Evolutionary conservation across 1,140 invertebrate genomes (phyloP).

Genomic region (Archegozetes longisetosus): DNA sequence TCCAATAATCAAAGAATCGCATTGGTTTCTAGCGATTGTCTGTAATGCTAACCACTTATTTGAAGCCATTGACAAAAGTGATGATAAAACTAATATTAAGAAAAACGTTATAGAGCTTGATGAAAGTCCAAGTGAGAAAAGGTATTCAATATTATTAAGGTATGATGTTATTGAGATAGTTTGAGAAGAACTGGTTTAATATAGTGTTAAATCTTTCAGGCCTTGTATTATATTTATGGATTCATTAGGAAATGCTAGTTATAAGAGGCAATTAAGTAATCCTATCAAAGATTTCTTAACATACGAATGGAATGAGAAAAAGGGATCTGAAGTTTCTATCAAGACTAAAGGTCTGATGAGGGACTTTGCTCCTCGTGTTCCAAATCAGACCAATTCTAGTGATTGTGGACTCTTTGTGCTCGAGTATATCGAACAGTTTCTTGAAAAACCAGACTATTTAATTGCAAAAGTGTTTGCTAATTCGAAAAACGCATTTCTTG

Average conservation of each 20-base stretch:
- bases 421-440: slow-evolving; percentile 91
- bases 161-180: background rate
- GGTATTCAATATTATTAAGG: no score
- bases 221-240: slow-evolving; percentile 91
- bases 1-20: slow-evolving; percentile 87
- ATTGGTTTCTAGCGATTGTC: slow-evolving; percentile 95
- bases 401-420: slow-evolving; percentile 92
- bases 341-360: background rate
- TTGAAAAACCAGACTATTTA: slow-evolving; percentile 28
- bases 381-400: slow-evolving; percentile 88
- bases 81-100: background rate
- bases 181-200: background rate
- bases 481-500: background rate
- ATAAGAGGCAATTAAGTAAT: slow-evolving; percentile 59
- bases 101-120: no score
- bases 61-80: background rate
- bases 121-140: no score
- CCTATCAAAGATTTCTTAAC: slow-evolving; percentile 46
- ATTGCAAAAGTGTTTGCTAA: background rate
- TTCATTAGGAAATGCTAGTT: slow-evolving; percentile 61
- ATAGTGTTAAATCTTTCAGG: slow-evolving; percentile 21
- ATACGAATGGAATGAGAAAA: slow-evolving; percentile 68
- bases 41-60: slow-evolving; percentile 50
- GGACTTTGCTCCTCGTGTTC: slow-evolving; percentile 50
- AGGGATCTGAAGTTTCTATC: slow-evolving; percentile 30